phyloP scores from a whole-genome alignment of 2,888 invertebrate species.

The Boloria selene region DNA sequence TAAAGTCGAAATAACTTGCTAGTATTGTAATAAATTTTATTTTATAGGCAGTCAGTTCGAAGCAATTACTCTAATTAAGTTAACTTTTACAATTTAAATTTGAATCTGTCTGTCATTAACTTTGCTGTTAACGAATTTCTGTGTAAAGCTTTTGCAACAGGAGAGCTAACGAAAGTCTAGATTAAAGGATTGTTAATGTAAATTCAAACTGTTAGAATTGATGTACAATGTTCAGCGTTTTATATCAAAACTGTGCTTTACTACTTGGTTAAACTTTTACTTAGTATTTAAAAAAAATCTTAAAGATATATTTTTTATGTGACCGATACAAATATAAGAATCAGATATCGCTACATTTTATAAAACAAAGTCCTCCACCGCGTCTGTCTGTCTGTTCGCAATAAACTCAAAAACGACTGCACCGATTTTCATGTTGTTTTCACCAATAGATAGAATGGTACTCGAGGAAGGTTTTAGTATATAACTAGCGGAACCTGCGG shows the following conservation, averaged over 20 bases:
- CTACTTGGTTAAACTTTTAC: too few relatives aligned
- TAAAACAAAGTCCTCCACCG: too few relatives aligned
- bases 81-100: conserved; percentile 16
- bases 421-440: too few relatives aligned
- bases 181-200: not conserved
- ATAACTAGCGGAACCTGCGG: too few relatives aligned
- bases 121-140: conserved; percentile 2
- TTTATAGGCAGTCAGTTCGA: not conserved
- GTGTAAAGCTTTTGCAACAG: not conserved
- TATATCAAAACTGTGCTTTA: not conserved
- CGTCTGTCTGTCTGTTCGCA: too few relatives aligned
- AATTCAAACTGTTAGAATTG: conserved; percentile 2
- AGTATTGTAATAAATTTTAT: conserved; percentile 2
- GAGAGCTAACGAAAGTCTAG: not conserved
- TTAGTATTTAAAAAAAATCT: too few relatives aligned
- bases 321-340: too few relatives aligned
- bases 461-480: too few relatives aligned
- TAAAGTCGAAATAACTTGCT: not conserved
- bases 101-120: conserved; percentile 9
- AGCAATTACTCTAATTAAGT: conserved; percentile 11
- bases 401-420: too few relatives aligned
- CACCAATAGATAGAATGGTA: too few relatives aligned
- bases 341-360: too few relatives aligned
- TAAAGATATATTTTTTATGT: too few relatives aligned
- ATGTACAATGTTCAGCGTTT: not conserved